These are phyloP conservation scores for Teleiodes luculella DNA, from an alignment of 2,888 invertebrate genomes.

Conservation along the genomic window DNA sequence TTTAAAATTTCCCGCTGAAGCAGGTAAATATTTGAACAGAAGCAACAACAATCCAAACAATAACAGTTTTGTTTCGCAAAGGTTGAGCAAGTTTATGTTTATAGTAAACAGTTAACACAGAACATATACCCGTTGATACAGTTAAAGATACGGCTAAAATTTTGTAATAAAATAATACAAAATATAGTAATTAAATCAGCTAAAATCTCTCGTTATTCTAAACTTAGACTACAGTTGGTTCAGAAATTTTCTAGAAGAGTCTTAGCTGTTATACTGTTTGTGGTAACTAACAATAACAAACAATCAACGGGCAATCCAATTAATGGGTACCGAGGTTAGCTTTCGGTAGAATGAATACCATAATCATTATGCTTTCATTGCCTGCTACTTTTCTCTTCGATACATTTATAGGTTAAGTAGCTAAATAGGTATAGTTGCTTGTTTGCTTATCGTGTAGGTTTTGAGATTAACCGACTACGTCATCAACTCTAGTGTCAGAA, in stretches of 20 bases:
- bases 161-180: no score
- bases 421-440: not conserved
- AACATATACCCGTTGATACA: no score
- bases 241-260: not conserved
- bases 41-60: not conserved
- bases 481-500: no score
- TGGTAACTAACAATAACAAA: constrained; percentile 39
- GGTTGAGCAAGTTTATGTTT: constrained; percentile 14
- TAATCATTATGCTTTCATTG: constrained; percentile 50
- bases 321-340: constrained; percentile 54
- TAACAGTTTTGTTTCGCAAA: not conserved
- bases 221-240: not conserved
- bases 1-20: not conserved
- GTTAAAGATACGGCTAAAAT: no score
- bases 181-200: no score
- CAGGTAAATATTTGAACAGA: no score
- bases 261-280: not conserved
- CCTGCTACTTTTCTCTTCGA: not conserved
- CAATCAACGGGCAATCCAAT: constrained; percentile 62
- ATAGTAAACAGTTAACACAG: not conserved
- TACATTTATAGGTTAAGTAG: not conserved
- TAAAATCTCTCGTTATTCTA: no score
- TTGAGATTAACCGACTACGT: no score
- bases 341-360: constrained; percentile 52
- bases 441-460: no score